Percentiles rank a stretch among this genome's conserved stretches.
Conservation (phyloP, 2,888 invertebrate species). For the Himalopsyche tibetana region DNA sequence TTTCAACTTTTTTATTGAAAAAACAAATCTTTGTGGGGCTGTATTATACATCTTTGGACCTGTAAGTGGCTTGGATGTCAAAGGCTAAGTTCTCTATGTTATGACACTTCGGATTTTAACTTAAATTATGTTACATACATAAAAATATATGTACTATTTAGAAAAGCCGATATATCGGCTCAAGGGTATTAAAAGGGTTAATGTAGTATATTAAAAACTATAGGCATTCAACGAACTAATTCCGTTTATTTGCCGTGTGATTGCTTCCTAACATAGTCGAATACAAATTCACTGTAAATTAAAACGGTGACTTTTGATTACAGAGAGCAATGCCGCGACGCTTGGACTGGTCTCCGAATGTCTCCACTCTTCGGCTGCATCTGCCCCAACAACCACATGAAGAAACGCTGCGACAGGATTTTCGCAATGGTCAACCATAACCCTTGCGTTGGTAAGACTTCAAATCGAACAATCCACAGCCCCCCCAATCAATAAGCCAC, state of each 20-base stretch:
- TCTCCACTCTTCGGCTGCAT: slow-evolving; percentile 96
- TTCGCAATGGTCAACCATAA: slow-evolving; percentile 94
- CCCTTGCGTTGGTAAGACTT: slow-evolving; percentile 92
- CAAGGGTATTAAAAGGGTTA: neutral
- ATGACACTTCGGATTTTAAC: too few relatives aligned
- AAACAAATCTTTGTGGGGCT: too few relatives aligned
- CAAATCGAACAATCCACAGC: slow-evolving; percentile 36
- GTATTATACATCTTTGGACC: too few relatives aligned
- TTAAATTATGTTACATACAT: neutral
- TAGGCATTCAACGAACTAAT: too few relatives aligned
- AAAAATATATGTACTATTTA: neutral
- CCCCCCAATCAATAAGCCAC: slow-evolving; percentile 5
- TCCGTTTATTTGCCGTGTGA: neutral
- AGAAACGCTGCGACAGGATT: slow-evolving; percentile 91
- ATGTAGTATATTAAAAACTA: too few relatives aligned
- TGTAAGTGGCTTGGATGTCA: too few relatives aligned
- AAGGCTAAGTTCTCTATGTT: too few relatives aligned
- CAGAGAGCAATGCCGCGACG: slow-evolving; percentile 90
- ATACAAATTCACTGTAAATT: neutral
- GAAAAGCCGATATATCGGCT: slow-evolving; percentile 34
- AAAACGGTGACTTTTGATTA: slow-evolving; percentile 66
- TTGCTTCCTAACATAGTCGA: neutral
- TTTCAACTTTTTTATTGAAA: too few relatives aligned
- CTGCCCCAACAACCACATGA: slow-evolving; percentile 93
- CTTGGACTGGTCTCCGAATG: slow-evolving; percentile 90